Evolutionary conservation across 2,888 invertebrate genomes (phyloP).

Genomic region (Noctua janthe): DNA sequence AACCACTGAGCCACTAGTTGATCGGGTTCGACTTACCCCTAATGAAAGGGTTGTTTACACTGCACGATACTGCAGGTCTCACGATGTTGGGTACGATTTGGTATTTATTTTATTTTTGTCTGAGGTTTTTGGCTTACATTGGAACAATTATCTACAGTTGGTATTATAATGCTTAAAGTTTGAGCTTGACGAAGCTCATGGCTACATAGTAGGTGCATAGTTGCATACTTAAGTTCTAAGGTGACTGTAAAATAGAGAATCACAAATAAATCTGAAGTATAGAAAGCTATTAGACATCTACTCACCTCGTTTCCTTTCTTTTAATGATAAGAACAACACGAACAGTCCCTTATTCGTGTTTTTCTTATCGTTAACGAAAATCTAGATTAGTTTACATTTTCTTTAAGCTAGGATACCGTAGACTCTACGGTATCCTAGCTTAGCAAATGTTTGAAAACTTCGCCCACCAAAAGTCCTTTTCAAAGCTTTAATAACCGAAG

Average conservation of each 20-base stretch:
- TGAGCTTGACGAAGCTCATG: neutral
- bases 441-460: neutral
- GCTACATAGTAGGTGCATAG: no score
- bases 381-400: slow-evolving; percentile 20
- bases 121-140: no score
- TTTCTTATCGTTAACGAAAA: slow-evolving; percentile 10
- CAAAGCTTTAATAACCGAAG: no score
- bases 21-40: slow-evolving; percentile 73
- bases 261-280: neutral
- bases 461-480: neutral
- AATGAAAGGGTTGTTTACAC: slow-evolving; percentile 78
- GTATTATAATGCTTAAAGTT: neutral
- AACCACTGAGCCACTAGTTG: slow-evolving; percentile 84
- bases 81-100: slow-evolving; percentile 29
- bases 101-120: neutral
- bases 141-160: neutral
- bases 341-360: slow-evolving; percentile 5
- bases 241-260: neutral
- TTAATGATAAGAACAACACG: neutral
- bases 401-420: no score
- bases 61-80: slow-evolving; percentile 60
- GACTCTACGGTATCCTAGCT: neutral
- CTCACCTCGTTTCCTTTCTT: neutral
- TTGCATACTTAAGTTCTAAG: neutral
- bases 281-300: neutral